These are phyloP conservation scores for Polymixis lichenea DNA, from an alignment of 2,888 invertebrate species.

Conservation along the genomic window DNA sequence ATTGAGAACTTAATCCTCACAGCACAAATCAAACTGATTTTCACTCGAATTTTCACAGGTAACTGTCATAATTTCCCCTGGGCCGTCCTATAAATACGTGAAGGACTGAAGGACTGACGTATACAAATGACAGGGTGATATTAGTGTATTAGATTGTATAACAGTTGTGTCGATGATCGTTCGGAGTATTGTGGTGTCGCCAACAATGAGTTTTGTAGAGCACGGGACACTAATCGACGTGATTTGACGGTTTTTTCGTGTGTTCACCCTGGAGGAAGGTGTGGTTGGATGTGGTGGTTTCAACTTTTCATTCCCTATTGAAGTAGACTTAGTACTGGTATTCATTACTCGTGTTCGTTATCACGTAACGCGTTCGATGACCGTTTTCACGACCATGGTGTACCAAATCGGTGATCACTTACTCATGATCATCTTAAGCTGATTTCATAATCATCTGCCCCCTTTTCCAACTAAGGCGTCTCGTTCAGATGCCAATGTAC, in stretches of 20 bases:
- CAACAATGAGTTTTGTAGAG: slow-evolving; percentile 86
- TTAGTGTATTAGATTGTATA: slow-evolving; percentile 85
- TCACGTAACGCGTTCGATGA: too few relatives aligned
- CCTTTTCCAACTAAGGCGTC: too few relatives aligned
- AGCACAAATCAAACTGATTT: slow-evolving; percentile 68
- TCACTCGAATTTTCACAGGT: slow-evolving; percentile 77
- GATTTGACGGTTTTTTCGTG: slow-evolving; percentile 86
- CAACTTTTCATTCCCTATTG: neutral
- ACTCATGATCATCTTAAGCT: too few relatives aligned
- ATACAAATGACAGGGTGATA: slow-evolving; percentile 81
- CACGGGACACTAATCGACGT: slow-evolving; percentile 89
- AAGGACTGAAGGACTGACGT: slow-evolving; percentile 76
- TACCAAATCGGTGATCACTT: too few relatives aligned
- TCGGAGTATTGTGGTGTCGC: slow-evolving; percentile 81
- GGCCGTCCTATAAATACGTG: slow-evolving; percentile 83
- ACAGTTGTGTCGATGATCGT: slow-evolving; percentile 77
- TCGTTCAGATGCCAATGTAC: too few relatives aligned
- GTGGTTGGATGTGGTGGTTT: slow-evolving; percentile 65
- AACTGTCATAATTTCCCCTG: slow-evolving; percentile 80
- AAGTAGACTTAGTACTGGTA: neutral
- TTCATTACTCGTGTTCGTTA: too few relatives aligned
- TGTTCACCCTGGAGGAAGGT: slow-evolving; percentile 60
- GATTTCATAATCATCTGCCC: too few relatives aligned
- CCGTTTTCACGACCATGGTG: too few relatives aligned
- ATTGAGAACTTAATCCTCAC: slow-evolving; percentile 11